Conservation (phyloP, 2,113 vertebrate species). For the Lycaon pictus region DNA sequence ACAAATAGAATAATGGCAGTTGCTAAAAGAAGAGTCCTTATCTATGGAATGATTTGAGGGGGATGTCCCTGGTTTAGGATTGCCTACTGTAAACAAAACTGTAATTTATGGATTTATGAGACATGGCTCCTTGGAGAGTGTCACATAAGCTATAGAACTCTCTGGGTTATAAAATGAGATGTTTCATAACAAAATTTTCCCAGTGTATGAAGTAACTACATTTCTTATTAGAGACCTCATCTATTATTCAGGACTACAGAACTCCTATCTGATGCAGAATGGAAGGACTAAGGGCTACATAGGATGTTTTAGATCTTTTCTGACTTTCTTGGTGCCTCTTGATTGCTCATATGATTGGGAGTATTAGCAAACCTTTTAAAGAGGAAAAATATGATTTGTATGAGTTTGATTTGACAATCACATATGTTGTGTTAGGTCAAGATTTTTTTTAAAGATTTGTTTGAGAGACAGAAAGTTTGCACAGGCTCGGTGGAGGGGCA, state of each 20-base stretch:
- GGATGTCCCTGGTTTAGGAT: neutral
- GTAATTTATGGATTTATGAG: constrained; percentile 36
- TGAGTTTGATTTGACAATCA: neutral
- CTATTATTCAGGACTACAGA: neutral
- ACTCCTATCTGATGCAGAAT: neutral
- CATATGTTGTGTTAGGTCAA: neutral
- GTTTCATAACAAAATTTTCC: constrained; percentile 45
- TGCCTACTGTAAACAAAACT: neutral
- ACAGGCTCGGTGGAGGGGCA: too few species aligned
- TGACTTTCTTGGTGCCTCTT: neutral
- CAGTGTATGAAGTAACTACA: neutral
- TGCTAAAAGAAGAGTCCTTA: constrained; percentile 40
- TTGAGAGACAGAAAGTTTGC: too few species aligned
- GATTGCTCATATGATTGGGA: neutral
- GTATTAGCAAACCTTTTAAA: neutral
- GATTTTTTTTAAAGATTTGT: neutral
- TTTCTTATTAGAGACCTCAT: neutral
- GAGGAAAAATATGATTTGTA: neutral
- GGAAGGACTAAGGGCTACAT: neutral
- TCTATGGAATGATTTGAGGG: constrained; percentile 33
- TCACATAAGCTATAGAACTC: constrained; percentile 12
- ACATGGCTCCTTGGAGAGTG: constrained; percentile 28
- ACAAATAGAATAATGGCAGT: constrained; percentile 32
- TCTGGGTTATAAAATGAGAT: constrained; percentile 43
- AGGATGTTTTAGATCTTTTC: neutral